Evolutionary conservation across 2,888 invertebrate species (phyloP).

Genomic region (Scaptomyza caliginosa): DNA sequence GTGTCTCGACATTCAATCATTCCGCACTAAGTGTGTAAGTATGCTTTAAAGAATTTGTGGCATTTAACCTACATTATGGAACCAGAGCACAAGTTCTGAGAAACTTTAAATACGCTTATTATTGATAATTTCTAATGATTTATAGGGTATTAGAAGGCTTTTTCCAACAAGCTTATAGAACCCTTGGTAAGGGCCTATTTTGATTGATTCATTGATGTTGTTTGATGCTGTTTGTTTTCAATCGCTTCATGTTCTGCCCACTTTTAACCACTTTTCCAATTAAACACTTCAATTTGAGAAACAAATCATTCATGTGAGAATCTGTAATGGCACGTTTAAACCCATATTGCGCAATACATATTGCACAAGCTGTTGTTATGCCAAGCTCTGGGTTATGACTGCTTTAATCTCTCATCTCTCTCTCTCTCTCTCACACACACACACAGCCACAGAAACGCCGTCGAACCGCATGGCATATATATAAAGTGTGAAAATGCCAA

Average conservation of each 20-base stretch:
- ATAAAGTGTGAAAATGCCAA: slow-evolving; percentile 73
- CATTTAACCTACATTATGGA: slow-evolving; percentile 26
- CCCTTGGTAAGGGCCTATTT: too few relatives aligned
- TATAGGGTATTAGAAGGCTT: too few relatives aligned
- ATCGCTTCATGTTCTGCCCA: neutral
- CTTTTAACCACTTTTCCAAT: neutral
- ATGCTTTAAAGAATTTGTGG: slow-evolving; percentile 10
- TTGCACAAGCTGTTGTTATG: slow-evolving; percentile 36
- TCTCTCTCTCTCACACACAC: neutral
- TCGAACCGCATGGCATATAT: slow-evolving; percentile 18
- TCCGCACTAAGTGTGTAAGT: slow-evolving; percentile 12
- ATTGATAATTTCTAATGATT: neutral
- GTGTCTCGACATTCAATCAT: slow-evolving; percentile 55
- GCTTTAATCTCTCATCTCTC: slow-evolving; percentile 18
- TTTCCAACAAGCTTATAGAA: too few relatives aligned
- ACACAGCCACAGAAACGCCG: neutral
- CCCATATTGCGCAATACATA: slow-evolving; percentile 50
- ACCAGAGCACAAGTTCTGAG: neutral
- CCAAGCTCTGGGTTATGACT: neutral
- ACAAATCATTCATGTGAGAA: slow-evolving; percentile 43
- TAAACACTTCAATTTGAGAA: neutral
- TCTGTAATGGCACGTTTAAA: slow-evolving; percentile 44
- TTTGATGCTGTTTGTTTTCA: too few relatives aligned
- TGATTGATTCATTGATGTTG: too few relatives aligned
- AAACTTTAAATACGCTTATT: neutral